Evolutionary conservation across 2,797 vertebrate species (phyloP), one percentile per base, ranked within the genome.

Genomic region (Delichon dasypus): DNA sequence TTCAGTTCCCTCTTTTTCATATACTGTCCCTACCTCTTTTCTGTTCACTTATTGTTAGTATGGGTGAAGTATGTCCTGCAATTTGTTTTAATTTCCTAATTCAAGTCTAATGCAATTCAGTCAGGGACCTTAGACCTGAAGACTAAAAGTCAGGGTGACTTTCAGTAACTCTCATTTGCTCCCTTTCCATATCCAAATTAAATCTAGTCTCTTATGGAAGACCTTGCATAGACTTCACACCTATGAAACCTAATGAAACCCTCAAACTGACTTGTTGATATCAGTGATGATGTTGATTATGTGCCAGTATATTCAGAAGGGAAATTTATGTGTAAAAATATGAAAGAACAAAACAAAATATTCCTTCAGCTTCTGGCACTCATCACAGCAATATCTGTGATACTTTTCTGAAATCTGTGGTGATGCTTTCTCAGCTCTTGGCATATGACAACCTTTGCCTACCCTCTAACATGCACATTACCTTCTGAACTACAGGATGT

Each of bases 11-110:
- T 29, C 10, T 19, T 44, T 54, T 70, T 77, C 16, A 30, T 58
- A 26, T 16, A 25, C 16, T 50, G 5, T 82, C 25, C 6, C 11
- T 54, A 10, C 25, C 65, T 78, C 16, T 71, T 72, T 94, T 73
- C 27, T 81, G 6, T 78, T 86, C 7, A 45, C 25, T 77, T 73
- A 10, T 62, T 85, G 26, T 64, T 88, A 22, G 6, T 57, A 64
- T 38, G 48, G 17, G 15, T 45, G 30, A 88, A 62, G 20, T 45
- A 38, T 90, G 34, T 60, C 30, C 32, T 58, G 29, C 36, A 81
- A 45, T 72, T 93, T 88, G 25, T 65, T 92, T 84, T 88, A 93
- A 95, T 95, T 83, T 89, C 65, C 36, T 95, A 80, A 93, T 85
- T 95, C 73, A 94, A 64, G 45, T 53, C 42, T 91, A 91, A 83